Conservation (phyloP, 2,113 vertebrate species). For the Xenotilapia flavipinnis region DNA sequence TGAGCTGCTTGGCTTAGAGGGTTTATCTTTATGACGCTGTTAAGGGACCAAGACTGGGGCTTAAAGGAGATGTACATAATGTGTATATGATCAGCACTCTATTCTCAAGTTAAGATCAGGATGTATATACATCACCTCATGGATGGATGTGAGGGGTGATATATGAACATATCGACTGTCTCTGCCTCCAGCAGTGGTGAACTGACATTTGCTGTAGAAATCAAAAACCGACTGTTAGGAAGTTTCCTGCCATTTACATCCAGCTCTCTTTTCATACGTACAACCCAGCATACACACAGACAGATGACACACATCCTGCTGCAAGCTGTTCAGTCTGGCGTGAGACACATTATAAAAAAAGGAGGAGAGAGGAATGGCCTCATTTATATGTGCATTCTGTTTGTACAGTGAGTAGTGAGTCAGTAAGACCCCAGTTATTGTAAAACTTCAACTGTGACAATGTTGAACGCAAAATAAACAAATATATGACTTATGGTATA, state of each 20-base stretch:
- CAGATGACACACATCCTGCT: conserved; percentile 42
- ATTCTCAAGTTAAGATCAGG: conserved; percentile 67
- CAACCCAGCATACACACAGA: neutral
- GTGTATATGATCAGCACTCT: conserved; percentile 74
- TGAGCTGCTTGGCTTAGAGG: conserved; percentile 24
- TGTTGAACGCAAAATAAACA: conserved; percentile 92
- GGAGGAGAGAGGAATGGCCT: conserved; percentile 77
- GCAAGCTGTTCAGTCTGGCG: conserved; percentile 72
- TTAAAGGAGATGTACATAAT: conserved; percentile 76
- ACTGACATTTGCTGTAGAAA: conserved; percentile 72
- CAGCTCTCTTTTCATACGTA: conserved; percentile 37
- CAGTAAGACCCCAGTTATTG: conserved; percentile 82
- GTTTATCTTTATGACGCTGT: conserved; percentile 45
- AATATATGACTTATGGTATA: conserved; percentile 78
- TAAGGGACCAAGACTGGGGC: conserved; percentile 62
- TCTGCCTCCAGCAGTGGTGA: conserved; percentile 68
- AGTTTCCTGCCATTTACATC: conserved; percentile 61
- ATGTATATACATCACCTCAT: conserved; percentile 66
- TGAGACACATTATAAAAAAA: conserved; percentile 65
- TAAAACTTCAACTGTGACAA: conserved; percentile 94
- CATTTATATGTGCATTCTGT: conserved; percentile 89
- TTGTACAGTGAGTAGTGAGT: conserved; percentile 85
- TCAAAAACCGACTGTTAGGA: conserved; percentile 76
- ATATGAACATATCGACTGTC: conserved; percentile 63
- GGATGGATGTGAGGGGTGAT: conserved; percentile 39